Evolutionary conservation across 2,797 vertebrate genomes (phyloP).

Genomic region (Nyctibius grandis): DNA sequence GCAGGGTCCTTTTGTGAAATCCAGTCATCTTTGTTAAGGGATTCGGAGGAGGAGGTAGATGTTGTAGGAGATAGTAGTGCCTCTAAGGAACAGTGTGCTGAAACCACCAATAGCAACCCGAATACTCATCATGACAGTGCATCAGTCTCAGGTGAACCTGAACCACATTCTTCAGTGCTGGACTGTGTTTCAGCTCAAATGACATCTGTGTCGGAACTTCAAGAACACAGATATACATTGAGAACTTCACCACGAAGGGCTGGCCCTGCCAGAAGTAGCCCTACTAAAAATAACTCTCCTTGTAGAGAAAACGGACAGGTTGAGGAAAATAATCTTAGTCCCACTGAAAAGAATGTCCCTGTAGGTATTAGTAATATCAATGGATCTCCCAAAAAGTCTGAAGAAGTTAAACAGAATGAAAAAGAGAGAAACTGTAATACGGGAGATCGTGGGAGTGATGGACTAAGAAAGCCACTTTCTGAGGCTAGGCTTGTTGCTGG

Average conservation of each 20-base stretch:
- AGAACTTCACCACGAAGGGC: conserved; percentile 93
- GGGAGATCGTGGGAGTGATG: conserved; percentile 69
- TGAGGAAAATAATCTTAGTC: conserved; percentile 81
- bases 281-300: conserved; percentile 85
- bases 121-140: conserved; percentile 67
- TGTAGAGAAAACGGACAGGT: conserved; percentile 86
- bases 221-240: conserved; percentile 95
- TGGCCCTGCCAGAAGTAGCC: conserved; percentile 80
- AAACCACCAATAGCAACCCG: conserved; percentile 67
- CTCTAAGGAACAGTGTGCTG: conserved; percentile 81
- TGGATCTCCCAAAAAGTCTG: conserved; percentile 67
- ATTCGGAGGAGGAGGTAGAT: conserved; percentile 91
- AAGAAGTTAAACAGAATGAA: conserved; percentile 66
- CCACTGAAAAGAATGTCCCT: conserved; percentile 72
- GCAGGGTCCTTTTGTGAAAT: conserved; percentile 79
- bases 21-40: conserved; percentile 80
- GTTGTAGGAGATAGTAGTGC: conserved; percentile 88
- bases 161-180: conserved; percentile 72
- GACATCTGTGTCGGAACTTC: conserved; percentile 86
- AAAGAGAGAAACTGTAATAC: conserved; percentile 64
- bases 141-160: conserved; percentile 86
- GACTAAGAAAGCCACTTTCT: conserved; percentile 68
- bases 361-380: conserved; percentile 66
- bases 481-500: conserved; percentile 71
- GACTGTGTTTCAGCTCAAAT: conserved; percentile 75